Evolutionary conservation across 2,797 vertebrate genomes (phyloP).

Genomic region (Pteropus rufus): DNA sequence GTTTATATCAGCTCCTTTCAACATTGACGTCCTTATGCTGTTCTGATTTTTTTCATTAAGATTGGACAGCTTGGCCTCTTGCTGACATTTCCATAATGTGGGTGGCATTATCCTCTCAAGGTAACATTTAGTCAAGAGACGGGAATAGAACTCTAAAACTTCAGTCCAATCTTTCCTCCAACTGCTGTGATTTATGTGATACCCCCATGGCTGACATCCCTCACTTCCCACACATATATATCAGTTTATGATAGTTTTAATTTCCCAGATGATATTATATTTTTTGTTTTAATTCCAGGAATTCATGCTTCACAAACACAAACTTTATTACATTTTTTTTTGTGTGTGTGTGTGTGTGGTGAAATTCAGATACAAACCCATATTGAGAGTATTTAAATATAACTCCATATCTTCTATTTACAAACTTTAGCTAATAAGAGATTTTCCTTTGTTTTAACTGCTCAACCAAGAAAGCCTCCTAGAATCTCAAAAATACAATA

Average conservation of each 20-base stretch:
- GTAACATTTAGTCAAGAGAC: background rate
- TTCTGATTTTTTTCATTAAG: background rate
- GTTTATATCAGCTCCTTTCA: background rate
- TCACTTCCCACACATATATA: background rate
- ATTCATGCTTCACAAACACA: background rate
- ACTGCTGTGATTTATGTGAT: background rate
- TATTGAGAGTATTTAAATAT: background rate
- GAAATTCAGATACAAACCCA: too few relatives aligned
- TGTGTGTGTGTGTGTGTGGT: too few relatives aligned
- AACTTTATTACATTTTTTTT: background rate
- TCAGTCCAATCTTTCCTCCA: background rate
- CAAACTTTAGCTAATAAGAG: background rate
- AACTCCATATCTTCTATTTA: background rate
- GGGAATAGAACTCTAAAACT: background rate
- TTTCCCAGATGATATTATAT: background rate
- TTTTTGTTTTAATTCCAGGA: background rate
- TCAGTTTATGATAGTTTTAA: background rate
- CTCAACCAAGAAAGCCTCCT: background rate
- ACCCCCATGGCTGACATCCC: fast-evolving
- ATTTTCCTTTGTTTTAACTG: background rate
- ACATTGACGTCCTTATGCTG: background rate
- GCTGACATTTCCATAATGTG: background rate
- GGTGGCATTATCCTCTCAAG: background rate
- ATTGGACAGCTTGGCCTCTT: background rate
- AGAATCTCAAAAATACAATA: background rate